Percentiles rank a stretch among this genome's conserved stretches.
Conservation (phyloP, 1,140 invertebrate species). For the Calosoma granatense region DNA sequence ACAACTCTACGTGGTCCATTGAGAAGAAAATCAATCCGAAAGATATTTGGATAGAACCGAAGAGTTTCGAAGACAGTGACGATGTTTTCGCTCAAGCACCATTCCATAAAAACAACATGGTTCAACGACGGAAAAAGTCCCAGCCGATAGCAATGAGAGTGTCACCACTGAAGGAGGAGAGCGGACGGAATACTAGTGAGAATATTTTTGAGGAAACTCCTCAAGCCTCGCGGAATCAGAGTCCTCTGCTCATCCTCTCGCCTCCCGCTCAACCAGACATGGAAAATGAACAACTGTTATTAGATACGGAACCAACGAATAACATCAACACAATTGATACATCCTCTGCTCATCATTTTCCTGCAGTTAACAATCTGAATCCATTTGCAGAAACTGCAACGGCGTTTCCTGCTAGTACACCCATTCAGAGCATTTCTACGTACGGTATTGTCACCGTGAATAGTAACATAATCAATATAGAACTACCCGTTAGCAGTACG, state of each 20-base stretch:
- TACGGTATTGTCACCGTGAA: conserved; percentile 23
- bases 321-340: not conserved
- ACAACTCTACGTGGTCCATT: conserved; percentile 27
- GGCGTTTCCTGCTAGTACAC: conserved; percentile 10
- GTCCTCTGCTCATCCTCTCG: not conserved
- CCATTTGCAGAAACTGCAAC: conserved; percentile 22
- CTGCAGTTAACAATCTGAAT: conserved; percentile 11
- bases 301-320: not conserved
- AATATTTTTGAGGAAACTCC: conserved; percentile 11
- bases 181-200: conserved; percentile 4
- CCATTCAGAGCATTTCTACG: conserved; percentile 20
- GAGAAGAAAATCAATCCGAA: conserved; percentile 20
- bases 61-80: conserved; percentile 32
- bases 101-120: conserved; percentile 49
- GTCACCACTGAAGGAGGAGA: conserved; percentile 25
- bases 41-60: conserved; percentile 27
- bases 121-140: conserved; percentile 6
- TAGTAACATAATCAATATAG: conserved; percentile 19
- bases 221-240: not conserved
- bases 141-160: conserved; percentile 26
- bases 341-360: not conserved
- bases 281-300: not conserved
- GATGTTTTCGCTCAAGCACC: conserved; percentile 70
- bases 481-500: conserved; percentile 13
- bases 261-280: not conserved